These are phyloP conservation scores for Pycnonotus jocosus DNA, from an alignment of 2,113 vertebrate species.

Conservation along the genomic window DNA sequence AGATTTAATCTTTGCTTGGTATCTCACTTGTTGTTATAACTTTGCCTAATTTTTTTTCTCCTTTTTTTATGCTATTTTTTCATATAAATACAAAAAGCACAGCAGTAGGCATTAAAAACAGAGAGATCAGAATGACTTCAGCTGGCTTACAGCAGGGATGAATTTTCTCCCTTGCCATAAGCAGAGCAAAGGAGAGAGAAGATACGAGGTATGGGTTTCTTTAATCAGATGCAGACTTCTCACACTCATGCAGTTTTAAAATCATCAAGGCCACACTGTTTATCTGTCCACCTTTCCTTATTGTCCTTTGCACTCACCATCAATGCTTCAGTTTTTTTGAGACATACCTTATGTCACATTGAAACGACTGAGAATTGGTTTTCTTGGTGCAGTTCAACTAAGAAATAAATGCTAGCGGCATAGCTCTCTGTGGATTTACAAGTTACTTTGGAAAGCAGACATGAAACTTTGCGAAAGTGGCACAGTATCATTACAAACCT, in stretches of 20 bases:
- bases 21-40: conserved; percentile 44
- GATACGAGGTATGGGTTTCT: background rate
- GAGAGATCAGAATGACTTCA: background rate
- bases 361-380: background rate
- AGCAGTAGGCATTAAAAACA: conserved; percentile 43
- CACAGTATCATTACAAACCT: background rate
- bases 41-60: conserved; percentile 1
- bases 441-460: background rate
- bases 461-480: background rate
- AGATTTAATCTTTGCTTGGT: conserved; percentile 14
- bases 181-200: background rate
- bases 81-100: conserved; percentile 22
- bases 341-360: background rate
- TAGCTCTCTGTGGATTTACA: background rate
- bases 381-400: background rate
- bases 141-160: conserved; percentile 13
- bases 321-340: background rate
- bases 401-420: background rate
- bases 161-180: background rate
- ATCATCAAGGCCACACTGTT: background rate
- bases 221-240: conserved; percentile 21
- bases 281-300: background rate
- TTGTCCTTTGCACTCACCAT: background rate
- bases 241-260: background rate
- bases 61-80: background rate